Conservation (phyloP, 2,888 invertebrate species). For the Netelia inedita region DNA sequence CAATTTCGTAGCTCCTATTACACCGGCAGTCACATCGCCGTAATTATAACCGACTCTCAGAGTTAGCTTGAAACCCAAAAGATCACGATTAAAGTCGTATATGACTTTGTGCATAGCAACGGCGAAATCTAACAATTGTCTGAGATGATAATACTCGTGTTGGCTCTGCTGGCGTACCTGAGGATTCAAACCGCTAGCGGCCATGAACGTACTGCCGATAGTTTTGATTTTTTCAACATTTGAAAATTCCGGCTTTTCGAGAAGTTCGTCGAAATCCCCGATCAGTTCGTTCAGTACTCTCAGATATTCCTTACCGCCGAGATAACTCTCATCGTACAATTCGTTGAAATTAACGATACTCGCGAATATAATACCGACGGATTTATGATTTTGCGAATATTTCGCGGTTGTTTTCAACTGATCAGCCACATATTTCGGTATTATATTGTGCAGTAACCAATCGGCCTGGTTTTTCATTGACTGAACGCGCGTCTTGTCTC, state of each 20-base stretch:
- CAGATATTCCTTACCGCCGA: slow-evolving; percentile 97
- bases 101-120: slow-evolving; percentile 96
- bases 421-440: slow-evolving; percentile 97
- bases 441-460: slow-evolving; percentile 98
- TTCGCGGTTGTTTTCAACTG: slow-evolving; percentile 96
- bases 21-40: slow-evolving; percentile 98
- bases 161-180: slow-evolving; percentile 89
- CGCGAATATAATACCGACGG: slow-evolving; percentile 97
- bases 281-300: slow-evolving; percentile 98
- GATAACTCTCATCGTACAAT: slow-evolving; percentile 98
- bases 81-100: slow-evolving; percentile 94
- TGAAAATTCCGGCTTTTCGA: slow-evolving; percentile 92
- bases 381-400: slow-evolving; percentile 97
- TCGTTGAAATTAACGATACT: slow-evolving; percentile 99
- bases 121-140: slow-evolving; percentile 96
- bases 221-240: slow-evolving; percentile 99
- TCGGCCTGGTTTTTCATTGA: slow-evolving; percentile 98
- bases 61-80: slow-evolving; percentile 95
- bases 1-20: slow-evolving; percentile 97
- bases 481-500: slow-evolving; percentile 95
- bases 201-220: slow-evolving; percentile 99
- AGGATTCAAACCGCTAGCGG: slow-evolving; percentile 97
- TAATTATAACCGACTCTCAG: slow-evolving; percentile 95
- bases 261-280: slow-evolving; percentile 97
- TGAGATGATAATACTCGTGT: slow-evolving; percentile 92